A percentile compares a stretch with the other conserved stretches of the same genome.
phyloP scores from a whole-genome alignment of 2,113 vertebrate genomes.

The Sakesphorus luctuosus region DNA sequence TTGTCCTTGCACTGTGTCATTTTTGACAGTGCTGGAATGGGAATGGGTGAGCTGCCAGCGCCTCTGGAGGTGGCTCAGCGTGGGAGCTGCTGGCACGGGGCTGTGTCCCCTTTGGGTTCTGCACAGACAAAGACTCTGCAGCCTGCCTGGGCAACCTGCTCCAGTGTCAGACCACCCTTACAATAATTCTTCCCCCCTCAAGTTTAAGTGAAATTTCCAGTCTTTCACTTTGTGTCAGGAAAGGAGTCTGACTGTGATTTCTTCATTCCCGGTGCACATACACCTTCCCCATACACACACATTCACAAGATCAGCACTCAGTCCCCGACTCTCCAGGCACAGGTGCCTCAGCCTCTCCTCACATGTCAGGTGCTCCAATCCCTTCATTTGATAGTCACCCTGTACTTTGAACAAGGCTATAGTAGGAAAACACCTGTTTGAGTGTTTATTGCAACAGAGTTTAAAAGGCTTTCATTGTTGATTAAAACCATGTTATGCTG shows the following conservation, averaged over 20 bases:
- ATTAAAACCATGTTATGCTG: neutral
- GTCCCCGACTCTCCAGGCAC: neutral
- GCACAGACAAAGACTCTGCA: too few relatives aligned
- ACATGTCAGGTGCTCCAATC: neutral
- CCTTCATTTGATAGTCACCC: neutral
- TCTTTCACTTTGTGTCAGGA: neutral
- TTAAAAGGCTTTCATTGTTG: neutral
- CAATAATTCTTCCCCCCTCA: neutral
- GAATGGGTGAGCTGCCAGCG: neutral
- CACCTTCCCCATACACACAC: too few relatives aligned
- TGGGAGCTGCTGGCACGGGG: neutral
- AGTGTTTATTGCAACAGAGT: neutral
- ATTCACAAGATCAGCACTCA: neutral
- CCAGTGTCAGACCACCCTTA: neutral
- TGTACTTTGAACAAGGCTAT: neutral
- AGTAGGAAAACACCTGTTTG: neutral
- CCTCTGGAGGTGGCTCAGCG: neutral
- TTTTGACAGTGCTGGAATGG: neutral
- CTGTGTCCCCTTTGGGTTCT: accelerated
- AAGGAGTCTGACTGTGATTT: neutral
- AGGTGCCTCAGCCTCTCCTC: neutral
- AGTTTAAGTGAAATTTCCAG: neutral
- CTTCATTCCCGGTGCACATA: neutral
- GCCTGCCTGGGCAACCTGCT: neutral
- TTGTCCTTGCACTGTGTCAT: neutral